Evolutionary conservation across 2,888 invertebrate species (phyloP).

Genomic region (Ornithoptera priamus): DNA sequence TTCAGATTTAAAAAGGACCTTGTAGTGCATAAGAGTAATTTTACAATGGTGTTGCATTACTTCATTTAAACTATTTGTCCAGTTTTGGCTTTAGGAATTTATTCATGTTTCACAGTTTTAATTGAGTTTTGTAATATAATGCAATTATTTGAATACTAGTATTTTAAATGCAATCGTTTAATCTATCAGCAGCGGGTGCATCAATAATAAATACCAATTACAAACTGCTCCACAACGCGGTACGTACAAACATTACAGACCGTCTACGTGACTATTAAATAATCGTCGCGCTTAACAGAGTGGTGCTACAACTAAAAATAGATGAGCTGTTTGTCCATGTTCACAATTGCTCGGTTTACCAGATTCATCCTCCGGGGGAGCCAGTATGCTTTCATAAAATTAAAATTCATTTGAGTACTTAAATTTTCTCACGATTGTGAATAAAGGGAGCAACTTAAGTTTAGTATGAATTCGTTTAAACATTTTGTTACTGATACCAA

Average conservation of each 20-base stretch:
- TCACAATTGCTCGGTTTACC: neutral
- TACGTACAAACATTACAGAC: neutral
- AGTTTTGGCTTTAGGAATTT: no score
- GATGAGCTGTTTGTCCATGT: neutral
- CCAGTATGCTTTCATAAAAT: neutral
- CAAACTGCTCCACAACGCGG: neutral
- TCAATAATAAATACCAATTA: neutral
- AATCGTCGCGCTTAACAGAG: neutral
- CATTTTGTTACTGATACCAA: neutral
- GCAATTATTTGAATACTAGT: no score
- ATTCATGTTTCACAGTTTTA: no score
- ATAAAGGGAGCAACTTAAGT: neutral
- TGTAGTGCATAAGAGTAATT: no score
- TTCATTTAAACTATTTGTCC: no score
- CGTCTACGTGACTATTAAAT: constrained; percentile 5
- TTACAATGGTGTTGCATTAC: no score
- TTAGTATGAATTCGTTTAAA: neutral
- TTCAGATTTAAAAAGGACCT: no score
- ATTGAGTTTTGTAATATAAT: no score
- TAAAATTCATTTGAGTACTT: neutral
- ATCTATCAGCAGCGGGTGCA: neutral
- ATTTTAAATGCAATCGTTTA: neutral
- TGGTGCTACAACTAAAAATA: neutral
- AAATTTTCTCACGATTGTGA: neutral
- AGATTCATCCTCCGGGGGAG: neutral